Evolutionary conservation across 2,888 invertebrate species (phyloP), one percentile per base, ranked within the genome.

Genomic region (Coremacera marginata): DNA sequence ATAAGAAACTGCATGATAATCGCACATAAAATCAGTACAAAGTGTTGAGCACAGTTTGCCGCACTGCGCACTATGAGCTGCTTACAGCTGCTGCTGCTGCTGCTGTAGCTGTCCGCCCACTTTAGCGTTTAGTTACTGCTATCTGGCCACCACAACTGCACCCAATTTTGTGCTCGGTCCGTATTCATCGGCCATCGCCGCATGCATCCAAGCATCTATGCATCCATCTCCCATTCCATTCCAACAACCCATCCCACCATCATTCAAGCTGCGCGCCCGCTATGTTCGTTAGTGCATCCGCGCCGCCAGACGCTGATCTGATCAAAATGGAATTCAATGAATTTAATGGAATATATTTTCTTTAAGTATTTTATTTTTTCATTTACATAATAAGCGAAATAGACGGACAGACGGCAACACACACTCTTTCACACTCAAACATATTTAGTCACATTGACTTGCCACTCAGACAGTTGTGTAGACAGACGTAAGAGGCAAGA

Each of bases 311-410:
- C 44, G 67, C 77, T 79, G 81, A 82, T 78, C 80, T 76, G 77
- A 80, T 80, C 81, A 81, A 81, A 83, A 84, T 83, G 83, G 83
- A 83, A 85, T 84, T 85, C 85, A 84, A 84, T 85, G 86, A 85
- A 84, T 84, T 85, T 85, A 85, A 86, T 86, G 86, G 85, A 83
- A 83, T 44, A 44, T 11, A 44, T 44, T 44, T 44, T 44, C 14
- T 44, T 44, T 44, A 44, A 44, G 44, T 44, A 44, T 14, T 11
- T 44, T 44, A 44, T 85, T 84, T 84, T 81, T 75, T 78, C 83
- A 85, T 85, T 85, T 85, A 82, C 84, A 85, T 85, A 85, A 85
- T 84, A 16, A 37, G 34, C 63, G 9, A 72, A 25, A 37, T 44
- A 49, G 52, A 57, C 68, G 57, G 72, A 71, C 71, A 67, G 67